Conservation (phyloP, 2,797 vertebrate genomes). For the Sebastes nivosus region DNA sequence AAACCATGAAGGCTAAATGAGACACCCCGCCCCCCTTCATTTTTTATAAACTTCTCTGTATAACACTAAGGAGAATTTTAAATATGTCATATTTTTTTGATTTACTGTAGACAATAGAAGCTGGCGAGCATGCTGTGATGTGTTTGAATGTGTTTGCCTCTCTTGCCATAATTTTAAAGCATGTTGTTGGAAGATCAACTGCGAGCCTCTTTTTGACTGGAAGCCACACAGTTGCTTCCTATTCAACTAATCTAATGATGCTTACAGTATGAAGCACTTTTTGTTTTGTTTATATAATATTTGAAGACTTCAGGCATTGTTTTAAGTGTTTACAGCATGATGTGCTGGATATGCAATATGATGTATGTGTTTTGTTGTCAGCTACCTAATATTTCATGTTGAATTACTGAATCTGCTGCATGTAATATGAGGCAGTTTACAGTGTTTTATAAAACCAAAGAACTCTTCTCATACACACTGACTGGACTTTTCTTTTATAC, state of each 20-base stretch:
- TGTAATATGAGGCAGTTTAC: slow-evolving; percentile 32
- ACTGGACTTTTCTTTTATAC: slow-evolving; percentile 26
- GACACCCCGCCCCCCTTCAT: not conserved
- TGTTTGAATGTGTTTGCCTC: slow-evolving; percentile 41
- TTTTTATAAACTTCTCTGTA: not conserved
- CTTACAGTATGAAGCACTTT: slow-evolving; percentile 39
- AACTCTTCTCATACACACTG: slow-evolving; percentile 10
- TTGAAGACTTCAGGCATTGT: slow-evolving; percentile 20
- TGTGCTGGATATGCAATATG: slow-evolving; percentile 8
- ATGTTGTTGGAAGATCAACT: slow-evolving; percentile 31
- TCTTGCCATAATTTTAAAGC: slow-evolving; percentile 38
- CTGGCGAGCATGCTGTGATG: slow-evolving; percentile 35
- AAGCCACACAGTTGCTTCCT: slow-evolving; percentile 32
- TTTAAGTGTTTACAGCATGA: slow-evolving; percentile 26
- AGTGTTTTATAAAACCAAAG: slow-evolving; percentile 50
- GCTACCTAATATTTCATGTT: slow-evolving; percentile 22
- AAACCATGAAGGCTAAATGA: slow-evolving; percentile 5
- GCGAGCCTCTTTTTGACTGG: slow-evolving; percentile 47
- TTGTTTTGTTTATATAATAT: not conserved
- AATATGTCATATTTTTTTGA: not conserved
- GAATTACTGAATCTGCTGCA: slow-evolving; percentile 6
- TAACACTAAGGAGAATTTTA: slow-evolving; percentile 1
- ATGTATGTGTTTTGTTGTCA: slow-evolving; percentile 23
- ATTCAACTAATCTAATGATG: slow-evolving; percentile 35
- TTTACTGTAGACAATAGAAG: slow-evolving; percentile 50